A percentile compares a stretch with the other conserved stretches of the same genome.
Evolutionary conservation across 2,888 invertebrate species (phyloP).

Genomic region (Cyclophora albipunctata): DNA sequence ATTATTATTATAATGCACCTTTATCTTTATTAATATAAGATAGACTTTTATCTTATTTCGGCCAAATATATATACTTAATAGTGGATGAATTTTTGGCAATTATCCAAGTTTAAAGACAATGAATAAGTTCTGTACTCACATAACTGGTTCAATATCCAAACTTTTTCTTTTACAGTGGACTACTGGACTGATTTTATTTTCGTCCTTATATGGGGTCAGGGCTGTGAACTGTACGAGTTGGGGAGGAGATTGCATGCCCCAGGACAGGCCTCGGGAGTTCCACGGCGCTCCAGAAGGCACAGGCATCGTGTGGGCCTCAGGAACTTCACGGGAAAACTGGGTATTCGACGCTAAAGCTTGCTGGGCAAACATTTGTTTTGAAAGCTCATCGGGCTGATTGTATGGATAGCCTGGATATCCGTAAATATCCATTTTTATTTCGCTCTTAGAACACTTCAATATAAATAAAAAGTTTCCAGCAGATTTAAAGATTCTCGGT

Average conservation of each 20-base stretch:
- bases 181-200: slow-evolving; percentile 27
- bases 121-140: slow-evolving; percentile 48
- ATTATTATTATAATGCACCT: background rate
- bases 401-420: slow-evolving; percentile 48
- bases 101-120: too few species aligned
- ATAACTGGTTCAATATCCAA: slow-evolving; percentile 58
- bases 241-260: slow-evolving; percentile 61
- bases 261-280: slow-evolving; percentile 71
- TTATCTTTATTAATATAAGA: too few species aligned
- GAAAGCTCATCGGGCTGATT: slow-evolving; percentile 54
- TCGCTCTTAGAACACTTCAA: background rate
- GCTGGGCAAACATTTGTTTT: slow-evolving; percentile 59
- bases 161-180: slow-evolving; percentile 64
- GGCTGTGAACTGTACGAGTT: slow-evolving; percentile 65
- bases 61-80: too few species aligned
- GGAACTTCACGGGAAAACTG: slow-evolving; percentile 33
- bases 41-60: too few species aligned
- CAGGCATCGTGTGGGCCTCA: slow-evolving; percentile 53
- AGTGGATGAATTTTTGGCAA: too few species aligned
- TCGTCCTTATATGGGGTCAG: slow-evolving; percentile 37
- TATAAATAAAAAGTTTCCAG: background rate
- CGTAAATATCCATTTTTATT: slow-evolving; percentile 54
- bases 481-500: background rate
- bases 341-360: slow-evolving; percentile 41
- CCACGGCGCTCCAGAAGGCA: slow-evolving; percentile 66